Percentiles rank a stretch among this genome's conserved stretches.
These are phyloP conservation scores for Coregonus suidteri DNA, from an alignment of 2,797 vertebrate species.

Conservation along the genomic window DNA sequence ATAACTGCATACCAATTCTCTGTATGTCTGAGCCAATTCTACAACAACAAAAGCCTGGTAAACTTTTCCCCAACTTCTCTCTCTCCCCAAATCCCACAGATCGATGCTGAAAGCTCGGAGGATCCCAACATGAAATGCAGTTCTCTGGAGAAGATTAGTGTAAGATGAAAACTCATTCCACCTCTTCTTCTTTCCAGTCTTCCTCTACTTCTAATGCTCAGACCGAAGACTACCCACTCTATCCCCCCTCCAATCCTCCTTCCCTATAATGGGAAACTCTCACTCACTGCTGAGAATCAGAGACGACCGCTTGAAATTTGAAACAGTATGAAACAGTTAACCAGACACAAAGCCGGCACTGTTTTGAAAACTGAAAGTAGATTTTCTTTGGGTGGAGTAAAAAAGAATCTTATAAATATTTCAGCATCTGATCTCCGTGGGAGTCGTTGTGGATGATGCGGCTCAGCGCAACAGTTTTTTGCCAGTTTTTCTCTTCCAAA, in stretches of 20 bases:
- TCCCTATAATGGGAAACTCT: constrained; percentile 57
- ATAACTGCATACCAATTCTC: neutral
- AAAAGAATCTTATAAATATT: constrained; percentile 71
- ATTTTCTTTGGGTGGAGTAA: constrained; percentile 38
- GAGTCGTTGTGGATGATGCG: constrained; percentile 47
- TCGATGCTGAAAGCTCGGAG: constrained; percentile 65
- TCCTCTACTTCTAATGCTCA: constrained; percentile 36
- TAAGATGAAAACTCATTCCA: constrained; percentile 51
- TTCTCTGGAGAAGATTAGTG: constrained; percentile 69
- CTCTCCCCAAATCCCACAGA: constrained; percentile 66
- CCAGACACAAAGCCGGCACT: constrained; percentile 60
- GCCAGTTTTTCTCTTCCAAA: constrained; percentile 39
- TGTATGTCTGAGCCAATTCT: constrained; percentile 49
- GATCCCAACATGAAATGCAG: constrained; percentile 60
- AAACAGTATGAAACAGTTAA: constrained; percentile 59
- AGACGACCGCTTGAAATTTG: constrained; percentile 44
- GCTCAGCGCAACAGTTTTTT: constrained; percentile 45
- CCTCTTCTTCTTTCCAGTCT: constrained; percentile 41
- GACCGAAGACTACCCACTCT: constrained; percentile 44
- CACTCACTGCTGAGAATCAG: constrained; percentile 60
- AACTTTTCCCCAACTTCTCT: constrained; percentile 49
- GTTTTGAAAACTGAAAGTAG: constrained; percentile 56
- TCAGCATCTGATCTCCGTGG: constrained; percentile 64
- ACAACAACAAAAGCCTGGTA: constrained; percentile 17
- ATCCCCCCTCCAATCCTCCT: constrained; percentile 48